A percentile compares a stretch with the other conserved stretches of the same genome.
Evolutionary conservation across 2,797 vertebrate genomes (phyloP).

Genomic region (Eupleurogrammus muticus): DNA sequence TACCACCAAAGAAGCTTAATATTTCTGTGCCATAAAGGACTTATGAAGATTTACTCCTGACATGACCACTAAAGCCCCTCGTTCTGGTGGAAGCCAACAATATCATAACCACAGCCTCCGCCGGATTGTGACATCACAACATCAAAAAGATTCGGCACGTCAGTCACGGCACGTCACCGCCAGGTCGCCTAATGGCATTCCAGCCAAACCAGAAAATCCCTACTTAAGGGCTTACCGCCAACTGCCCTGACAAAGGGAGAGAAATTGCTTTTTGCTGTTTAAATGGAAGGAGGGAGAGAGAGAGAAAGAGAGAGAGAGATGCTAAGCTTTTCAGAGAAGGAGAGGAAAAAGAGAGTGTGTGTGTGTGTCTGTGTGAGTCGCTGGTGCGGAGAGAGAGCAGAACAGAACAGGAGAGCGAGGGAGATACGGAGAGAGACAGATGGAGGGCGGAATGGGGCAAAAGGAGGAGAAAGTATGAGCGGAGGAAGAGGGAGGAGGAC

Average conservation of each 20-base stretch:
- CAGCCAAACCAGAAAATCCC: constrained; percentile 85
- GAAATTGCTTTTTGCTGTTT: constrained; percentile 85
- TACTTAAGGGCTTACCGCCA: constrained; percentile 83
- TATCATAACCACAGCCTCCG: constrained; percentile 78
- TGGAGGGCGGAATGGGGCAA: constrained; percentile 55
- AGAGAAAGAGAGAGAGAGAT: constrained; percentile 49
- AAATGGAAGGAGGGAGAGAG: constrained; percentile 73
- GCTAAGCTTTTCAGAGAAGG: constrained; percentile 72
- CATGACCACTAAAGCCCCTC: constrained; percentile 80
- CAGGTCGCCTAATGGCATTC: constrained; percentile 83
- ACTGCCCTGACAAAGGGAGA: constrained; percentile 81
- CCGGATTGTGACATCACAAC: constrained; percentile 81
- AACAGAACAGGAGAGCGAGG: constrained; percentile 51
- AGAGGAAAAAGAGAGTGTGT: constrained; percentile 34
- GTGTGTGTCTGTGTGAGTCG: constrained; percentile 16
- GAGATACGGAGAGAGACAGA: constrained; percentile 66
- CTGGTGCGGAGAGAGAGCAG: constrained; percentile 47
- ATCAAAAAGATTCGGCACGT: constrained; percentile 82
- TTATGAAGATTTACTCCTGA: constrained; percentile 84
- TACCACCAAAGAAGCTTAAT: constrained; percentile 82
- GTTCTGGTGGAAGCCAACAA: constrained; percentile 76
- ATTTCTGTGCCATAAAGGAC: constrained; percentile 82
- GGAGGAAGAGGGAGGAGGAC: constrained; percentile 47
- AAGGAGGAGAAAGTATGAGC: constrained; percentile 41
- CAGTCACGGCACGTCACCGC: constrained; percentile 81